Evolutionary conservation across 2,113 vertebrate species (phyloP).

Genomic region (Vulpes ferrilata): DNA sequence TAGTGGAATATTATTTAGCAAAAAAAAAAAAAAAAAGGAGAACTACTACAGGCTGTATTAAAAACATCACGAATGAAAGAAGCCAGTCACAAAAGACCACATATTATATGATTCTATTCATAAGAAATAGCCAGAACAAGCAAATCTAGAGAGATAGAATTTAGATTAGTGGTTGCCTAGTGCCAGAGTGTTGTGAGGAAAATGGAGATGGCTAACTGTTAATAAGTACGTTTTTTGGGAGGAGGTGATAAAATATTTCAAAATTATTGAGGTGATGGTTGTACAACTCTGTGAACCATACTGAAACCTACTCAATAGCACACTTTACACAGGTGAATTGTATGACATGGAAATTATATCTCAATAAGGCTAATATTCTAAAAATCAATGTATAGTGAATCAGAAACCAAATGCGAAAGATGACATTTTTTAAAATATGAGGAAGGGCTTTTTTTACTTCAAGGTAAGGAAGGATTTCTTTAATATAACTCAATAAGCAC

Average conservation of each 20-base stretch:
- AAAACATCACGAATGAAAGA: background rate
- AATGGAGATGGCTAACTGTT: background rate
- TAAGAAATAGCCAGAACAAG: background rate
- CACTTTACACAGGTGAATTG: background rate
- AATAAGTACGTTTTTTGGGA: background rate
- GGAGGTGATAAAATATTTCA: background rate
- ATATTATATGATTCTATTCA: background rate
- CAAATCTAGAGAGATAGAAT: background rate
- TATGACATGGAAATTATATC: background rate
- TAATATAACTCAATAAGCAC: background rate
- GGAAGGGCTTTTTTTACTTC: background rate
- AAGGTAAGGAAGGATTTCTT: background rate
- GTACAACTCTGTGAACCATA: background rate
- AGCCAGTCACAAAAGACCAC: background rate
- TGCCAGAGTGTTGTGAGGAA: background rate
- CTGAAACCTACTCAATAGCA: background rate
- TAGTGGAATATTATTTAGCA: background rate
- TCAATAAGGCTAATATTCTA: background rate
- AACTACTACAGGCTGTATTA: background rate
- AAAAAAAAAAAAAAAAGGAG: background rate
- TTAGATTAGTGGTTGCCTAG: background rate
- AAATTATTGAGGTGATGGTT: background rate
- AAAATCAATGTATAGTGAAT: background rate
- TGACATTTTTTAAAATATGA: background rate
- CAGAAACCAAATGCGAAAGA: background rate